Conservation (phyloP, 2,797 vertebrate species). For the Rhynchonycteris naso region DNA sequence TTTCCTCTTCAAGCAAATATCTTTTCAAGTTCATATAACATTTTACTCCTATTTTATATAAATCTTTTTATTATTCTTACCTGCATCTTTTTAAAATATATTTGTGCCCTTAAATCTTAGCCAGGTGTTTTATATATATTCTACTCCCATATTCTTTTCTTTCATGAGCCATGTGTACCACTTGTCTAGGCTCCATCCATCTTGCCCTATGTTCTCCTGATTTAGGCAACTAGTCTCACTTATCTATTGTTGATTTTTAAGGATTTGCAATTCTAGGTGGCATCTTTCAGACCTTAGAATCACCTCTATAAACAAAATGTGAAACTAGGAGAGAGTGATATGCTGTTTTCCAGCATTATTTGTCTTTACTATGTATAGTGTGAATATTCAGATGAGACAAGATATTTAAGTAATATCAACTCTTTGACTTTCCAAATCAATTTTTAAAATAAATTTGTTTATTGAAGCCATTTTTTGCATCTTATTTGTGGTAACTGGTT, state of each 20-base stretch:
- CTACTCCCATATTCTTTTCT: slow-evolving; percentile 6
- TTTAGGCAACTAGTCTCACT: slow-evolving; percentile 30
- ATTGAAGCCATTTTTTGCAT: slow-evolving; percentile 9
- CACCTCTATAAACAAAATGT: slow-evolving; percentile 46
- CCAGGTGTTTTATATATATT: not conserved
- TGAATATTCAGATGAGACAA: slow-evolving; percentile 37
- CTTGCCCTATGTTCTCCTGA: slow-evolving; percentile 36
- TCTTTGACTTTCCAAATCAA: slow-evolving; percentile 26
- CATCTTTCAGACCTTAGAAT: slow-evolving; percentile 34
- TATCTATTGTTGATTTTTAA: slow-evolving; percentile 49
- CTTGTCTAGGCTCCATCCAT: not conserved
- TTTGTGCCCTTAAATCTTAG: slow-evolving; percentile 14
- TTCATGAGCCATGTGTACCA: not conserved
- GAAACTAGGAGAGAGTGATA: not conserved
- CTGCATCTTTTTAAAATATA: slow-evolving; percentile 35
- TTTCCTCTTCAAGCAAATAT: slow-evolving; percentile 46
- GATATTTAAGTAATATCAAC: not conserved
- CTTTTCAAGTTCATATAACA: slow-evolving; percentile 53
- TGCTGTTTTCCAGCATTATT: slow-evolving; percentile 51
- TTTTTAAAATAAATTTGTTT: slow-evolving; percentile 43
- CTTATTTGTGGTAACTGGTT: slow-evolving; percentile 23
- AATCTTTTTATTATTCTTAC: slow-evolving; percentile 44
- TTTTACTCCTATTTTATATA: slow-evolving; percentile 30
- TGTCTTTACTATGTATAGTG: slow-evolving; percentile 39
- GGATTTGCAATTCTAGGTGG: slow-evolving; percentile 26